Base-by-base conservation (phyloP, 2,888 invertebrate species). In the Carcina quercana region DNA sequence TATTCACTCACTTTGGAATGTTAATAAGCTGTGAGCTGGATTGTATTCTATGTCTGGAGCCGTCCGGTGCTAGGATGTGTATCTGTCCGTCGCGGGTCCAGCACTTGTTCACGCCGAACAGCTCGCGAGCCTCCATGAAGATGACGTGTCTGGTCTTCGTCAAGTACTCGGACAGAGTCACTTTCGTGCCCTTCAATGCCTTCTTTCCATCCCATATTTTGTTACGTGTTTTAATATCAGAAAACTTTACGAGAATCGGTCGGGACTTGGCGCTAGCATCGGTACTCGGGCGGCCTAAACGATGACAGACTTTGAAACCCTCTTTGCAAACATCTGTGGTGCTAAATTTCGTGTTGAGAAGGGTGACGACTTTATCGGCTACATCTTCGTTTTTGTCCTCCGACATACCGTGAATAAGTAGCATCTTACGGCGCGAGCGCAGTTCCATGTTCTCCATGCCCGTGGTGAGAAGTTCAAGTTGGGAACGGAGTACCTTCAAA, bases 381-480 rank as follows among this genome's bases (percentile, higher is more conserved):
- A 28, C 5, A 15, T 42, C 28, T 22, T 39, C 35, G 1, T 25
- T 21, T 5, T 27, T 32, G 0, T 13, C 15, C 13, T 44, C 44
- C 1, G 28, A 22, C 1, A 44, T 24, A 2, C 43, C 39, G 15
- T 44, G 39, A 1, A 44, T 0, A 13, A 41, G 14, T 3, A 41
- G 13, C 6, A 39, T 35, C 17, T 43, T 44, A 3, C 42, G 24
- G n/a, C 42, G 19, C 3, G 35, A 24, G 2, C 31, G 25, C 35
- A 38, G 42, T 13, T 42, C 38, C 2, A 19, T 10, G 2, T 34
- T 22, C 19, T 38, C 43, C 3, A 30, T 2, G 11, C 34, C 26
- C 1, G 28, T 28, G 1, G 25, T 6, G 1, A 43, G 20, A 1
- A 38, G 3, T 15, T 37, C 27, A 6, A 43, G 13, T 17, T 43